Percentiles rank a stretch among this genome's conserved stretches.
Conservation (phyloP, 2,113 vertebrate species). For the Trematomus loennbergii region DNA sequence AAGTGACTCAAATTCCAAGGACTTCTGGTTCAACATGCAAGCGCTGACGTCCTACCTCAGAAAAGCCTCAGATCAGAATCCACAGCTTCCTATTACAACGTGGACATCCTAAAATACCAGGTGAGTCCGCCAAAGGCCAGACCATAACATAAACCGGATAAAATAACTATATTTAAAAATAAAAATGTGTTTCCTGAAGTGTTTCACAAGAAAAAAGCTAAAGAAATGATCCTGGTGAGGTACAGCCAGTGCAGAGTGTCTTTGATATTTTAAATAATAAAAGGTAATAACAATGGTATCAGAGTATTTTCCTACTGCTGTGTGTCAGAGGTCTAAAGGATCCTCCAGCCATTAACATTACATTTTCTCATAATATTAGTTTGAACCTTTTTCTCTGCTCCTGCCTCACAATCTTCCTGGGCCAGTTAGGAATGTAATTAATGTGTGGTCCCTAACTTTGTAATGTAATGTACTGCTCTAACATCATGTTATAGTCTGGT, state of each 20-base stretch:
- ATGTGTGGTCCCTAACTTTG: conserved; percentile 1
- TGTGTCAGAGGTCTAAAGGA: not conserved
- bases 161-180: conserved; percentile 13
- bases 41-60: conserved; percentile 96
- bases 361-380: not conserved
- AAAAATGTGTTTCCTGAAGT: conserved; percentile 1
- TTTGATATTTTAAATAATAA: not conserved
- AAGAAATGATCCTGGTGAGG: not conserved
- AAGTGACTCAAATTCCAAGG: conserved; percentile 91
- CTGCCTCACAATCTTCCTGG: not conserved
- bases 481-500: not conserved
- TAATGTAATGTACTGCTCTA: not conserved
- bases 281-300: no score
- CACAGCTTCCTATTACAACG: conserved; percentile 96
- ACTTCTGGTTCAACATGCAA: conserved; percentile 99
- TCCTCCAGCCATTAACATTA: not conserved
- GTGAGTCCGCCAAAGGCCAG: conserved; percentile 71
- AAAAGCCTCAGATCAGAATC: conserved; percentile 95
- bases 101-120: conserved; percentile 98
- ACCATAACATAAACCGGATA: conserved; percentile 8
- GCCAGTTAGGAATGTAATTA: not conserved
- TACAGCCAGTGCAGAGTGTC: not conserved
- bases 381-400: not conserved
- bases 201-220: conserved; percentile 2
- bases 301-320: no score